Evolutionary conservation across 2,113 vertebrate species (phyloP).

Genomic region (Opisthocomus hoazin): DNA sequence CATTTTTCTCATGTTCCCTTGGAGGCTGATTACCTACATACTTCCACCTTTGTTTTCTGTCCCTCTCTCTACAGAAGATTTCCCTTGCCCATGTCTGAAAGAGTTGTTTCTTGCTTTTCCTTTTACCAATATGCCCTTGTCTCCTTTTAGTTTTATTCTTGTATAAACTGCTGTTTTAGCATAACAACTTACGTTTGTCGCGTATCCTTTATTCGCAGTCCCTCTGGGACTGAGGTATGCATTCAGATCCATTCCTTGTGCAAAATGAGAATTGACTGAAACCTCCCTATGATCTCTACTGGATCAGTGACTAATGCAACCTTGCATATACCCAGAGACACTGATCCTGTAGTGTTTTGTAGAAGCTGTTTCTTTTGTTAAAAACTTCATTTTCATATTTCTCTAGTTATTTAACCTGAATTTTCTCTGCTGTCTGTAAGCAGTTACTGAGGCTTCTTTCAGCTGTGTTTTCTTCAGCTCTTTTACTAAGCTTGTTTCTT

Average conservation of each 20-base stretch:
- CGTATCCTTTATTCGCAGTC: neutral
- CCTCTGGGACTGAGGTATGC: neutral
- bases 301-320: conserved; percentile 56
- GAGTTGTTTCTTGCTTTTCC: neutral
- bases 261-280: neutral
- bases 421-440: neutral
- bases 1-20: neutral
- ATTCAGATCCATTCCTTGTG: neutral
- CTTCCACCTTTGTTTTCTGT: neutral
- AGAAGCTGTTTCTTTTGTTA: conserved; percentile 25
- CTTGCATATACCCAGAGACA: neutral
- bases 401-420: neutral
- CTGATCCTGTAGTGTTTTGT: neutral
- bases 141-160: neutral
- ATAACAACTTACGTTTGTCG: neutral
- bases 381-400: conserved; percentile 21
- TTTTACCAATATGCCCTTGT: neutral
- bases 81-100: neutral
- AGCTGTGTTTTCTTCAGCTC: neutral
- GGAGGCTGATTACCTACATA: neutral
- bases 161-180: neutral
- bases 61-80: neutral
- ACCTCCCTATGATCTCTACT: neutral
- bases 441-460: neutral
- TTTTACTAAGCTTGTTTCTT: neutral